Conservation (phyloP, 2,888 invertebrate genomes). For the Mythimna pallens region DNA sequence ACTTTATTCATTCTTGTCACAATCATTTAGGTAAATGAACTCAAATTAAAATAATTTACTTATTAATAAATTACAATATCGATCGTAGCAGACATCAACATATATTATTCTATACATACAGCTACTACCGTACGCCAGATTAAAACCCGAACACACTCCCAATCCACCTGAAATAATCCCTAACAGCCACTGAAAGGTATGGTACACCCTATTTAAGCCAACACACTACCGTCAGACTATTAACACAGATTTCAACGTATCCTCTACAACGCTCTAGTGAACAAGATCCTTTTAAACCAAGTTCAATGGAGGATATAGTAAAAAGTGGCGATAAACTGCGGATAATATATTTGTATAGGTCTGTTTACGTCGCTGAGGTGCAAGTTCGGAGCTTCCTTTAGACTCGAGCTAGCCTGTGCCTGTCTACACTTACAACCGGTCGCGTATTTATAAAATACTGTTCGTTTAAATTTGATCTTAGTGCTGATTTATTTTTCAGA, state of each 20-base stretch:
- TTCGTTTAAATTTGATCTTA: neutral
- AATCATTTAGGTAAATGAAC: too few species aligned
- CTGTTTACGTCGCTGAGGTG: constrained; percentile 54
- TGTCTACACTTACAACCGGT: constrained; percentile 60
- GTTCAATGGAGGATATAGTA: constrained; percentile 53
- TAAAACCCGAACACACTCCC: constrained; percentile 19
- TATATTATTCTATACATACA: neutral
- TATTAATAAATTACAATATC: neutral
- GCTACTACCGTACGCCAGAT: neutral
- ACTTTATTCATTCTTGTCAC: too few species aligned
- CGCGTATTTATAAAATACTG: constrained; percentile 51
- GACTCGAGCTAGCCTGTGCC: constrained; percentile 45
- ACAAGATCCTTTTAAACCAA: constrained; percentile 55
- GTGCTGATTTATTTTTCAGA: too few species aligned
- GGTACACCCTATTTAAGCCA: constrained; percentile 41
- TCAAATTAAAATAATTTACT: too few species aligned
- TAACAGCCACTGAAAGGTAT: constrained; percentile 37
- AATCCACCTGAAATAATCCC: constrained; percentile 43
- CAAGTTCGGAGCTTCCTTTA: constrained; percentile 51
- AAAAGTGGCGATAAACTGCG: constrained; percentile 60
- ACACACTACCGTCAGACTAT: constrained; percentile 36
- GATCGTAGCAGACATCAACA: neutral
- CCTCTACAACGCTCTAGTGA: constrained; percentile 48
- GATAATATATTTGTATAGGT: constrained; percentile 62
- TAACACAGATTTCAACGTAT: constrained; percentile 57